Conservation (phyloP, 2,888 invertebrate genomes). For the Tenthredo distinguenda region DNA sequence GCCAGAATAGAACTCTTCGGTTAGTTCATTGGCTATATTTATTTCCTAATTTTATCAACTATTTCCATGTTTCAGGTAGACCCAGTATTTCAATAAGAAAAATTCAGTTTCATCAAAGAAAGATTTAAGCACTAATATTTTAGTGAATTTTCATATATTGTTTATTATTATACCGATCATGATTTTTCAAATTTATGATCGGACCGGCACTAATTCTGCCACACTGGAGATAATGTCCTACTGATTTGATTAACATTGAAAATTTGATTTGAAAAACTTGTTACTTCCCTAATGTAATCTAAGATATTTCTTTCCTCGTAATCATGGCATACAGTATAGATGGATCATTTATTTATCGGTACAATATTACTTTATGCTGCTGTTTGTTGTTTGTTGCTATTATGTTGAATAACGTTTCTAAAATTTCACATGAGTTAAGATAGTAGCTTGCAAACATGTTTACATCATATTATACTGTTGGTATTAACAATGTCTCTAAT, state of each 20-base stretch:
- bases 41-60: not conserved
- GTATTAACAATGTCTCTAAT: not conserved
- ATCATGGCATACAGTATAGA: not conserved
- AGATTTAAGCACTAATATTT: not conserved
- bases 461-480: not conserved
- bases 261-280: not conserved
- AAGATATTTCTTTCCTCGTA: not conserved
- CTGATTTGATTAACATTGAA: not conserved
- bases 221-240: not conserved
- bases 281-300: not conserved
- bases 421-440: not conserved
- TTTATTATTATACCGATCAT: no score
- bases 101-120: not conserved
- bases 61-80: not conserved
- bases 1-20: conserved; percentile 91
- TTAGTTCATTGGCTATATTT: conserved; percentile 76
- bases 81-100: not conserved
- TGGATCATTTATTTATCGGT: not conserved
- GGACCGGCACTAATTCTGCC: no score
- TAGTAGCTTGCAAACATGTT: not conserved
- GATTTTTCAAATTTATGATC: no score
- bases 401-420: not conserved
- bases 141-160: not conserved
- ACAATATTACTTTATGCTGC: not conserved
- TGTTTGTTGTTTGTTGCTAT: no score